These are phyloP conservation scores for Poecilia picta DNA, from an alignment of 2,797 vertebrate genomes.

Conservation along the genomic window DNA sequence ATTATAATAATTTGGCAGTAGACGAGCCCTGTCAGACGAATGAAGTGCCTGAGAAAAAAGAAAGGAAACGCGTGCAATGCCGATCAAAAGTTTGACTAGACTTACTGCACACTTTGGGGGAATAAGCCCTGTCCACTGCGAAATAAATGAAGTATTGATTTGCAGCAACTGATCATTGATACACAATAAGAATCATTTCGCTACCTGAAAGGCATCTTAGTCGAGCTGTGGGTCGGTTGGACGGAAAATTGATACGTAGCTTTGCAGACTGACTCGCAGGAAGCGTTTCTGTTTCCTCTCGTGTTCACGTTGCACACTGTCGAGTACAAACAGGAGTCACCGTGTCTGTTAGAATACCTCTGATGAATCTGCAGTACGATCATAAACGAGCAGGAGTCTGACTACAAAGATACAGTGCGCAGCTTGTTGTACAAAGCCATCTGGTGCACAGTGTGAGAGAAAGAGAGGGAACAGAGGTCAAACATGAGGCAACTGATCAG, in stretches of 20 bases:
- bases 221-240: conserved; percentile 20
- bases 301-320: conserved; percentile 39
- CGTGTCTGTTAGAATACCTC: conserved; percentile 28
- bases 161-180: background rate
- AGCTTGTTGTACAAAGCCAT: conserved; percentile 20
- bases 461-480: conserved; percentile 5
- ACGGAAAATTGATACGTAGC: conserved; percentile 45
- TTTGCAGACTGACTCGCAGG: conserved; percentile 43
- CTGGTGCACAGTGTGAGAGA: background rate
- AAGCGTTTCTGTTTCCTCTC: conserved; percentile 46
- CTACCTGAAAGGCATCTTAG: conserved; percentile 17
- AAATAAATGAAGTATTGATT: background rate
- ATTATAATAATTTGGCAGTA: conserved; percentile 58
- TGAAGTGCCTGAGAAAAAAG: background rate
- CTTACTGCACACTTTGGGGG: background rate
- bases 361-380: conserved; percentile 39
- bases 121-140: background rate
- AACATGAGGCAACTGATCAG: background rate
- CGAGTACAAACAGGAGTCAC: conserved; percentile 43
- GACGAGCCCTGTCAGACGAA: conserved; percentile 49
- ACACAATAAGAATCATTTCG: conserved; percentile 14
- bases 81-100: background rate
- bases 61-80: conserved; percentile 3
- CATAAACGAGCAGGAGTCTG: conserved; percentile 20
- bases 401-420: background rate